Conservation (phyloP, 2,888 invertebrate species). For the Sympetrum striolatum region DNA sequence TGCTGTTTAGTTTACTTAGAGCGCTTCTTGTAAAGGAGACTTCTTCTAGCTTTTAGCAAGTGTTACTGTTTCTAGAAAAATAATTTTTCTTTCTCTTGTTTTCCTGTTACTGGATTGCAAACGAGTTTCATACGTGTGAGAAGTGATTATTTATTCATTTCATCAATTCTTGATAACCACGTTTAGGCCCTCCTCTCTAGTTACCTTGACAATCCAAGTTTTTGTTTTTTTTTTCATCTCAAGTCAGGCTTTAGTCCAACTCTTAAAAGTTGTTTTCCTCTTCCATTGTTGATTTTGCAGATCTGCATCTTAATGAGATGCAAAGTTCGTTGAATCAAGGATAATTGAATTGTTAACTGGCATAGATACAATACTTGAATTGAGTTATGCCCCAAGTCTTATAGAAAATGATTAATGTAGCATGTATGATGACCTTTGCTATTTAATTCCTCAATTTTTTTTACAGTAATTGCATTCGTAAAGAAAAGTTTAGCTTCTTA, state of each 20-base stretch:
- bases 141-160: conserved; percentile 18
- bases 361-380: neutral
- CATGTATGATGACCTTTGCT: neutral
- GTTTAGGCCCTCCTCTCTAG: neutral
- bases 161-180: neutral
- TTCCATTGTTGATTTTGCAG: neutral
- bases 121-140: neutral
- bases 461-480: neutral
- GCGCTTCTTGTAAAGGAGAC: neutral
- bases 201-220: neutral
- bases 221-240: conserved; percentile 3
- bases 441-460: neutral
- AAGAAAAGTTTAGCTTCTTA: neutral
- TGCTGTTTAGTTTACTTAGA: neutral
- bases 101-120: neutral
- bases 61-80: neutral
- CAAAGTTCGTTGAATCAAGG: neutral
- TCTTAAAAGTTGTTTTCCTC: conserved; percentile 5
- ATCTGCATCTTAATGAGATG: neutral
- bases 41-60: neutral
- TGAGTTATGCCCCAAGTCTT: neutral
- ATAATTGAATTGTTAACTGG: neutral
- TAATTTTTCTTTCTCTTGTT: neutral
- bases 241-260: neutral
- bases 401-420: neutral